A percentile compares a stretch with the other conserved stretches of the same genome.
These are phyloP conservation scores for Craterocephalus amniculus DNA, from an alignment of 2,797 vertebrate genomes.

Conservation along the genomic window DNA sequence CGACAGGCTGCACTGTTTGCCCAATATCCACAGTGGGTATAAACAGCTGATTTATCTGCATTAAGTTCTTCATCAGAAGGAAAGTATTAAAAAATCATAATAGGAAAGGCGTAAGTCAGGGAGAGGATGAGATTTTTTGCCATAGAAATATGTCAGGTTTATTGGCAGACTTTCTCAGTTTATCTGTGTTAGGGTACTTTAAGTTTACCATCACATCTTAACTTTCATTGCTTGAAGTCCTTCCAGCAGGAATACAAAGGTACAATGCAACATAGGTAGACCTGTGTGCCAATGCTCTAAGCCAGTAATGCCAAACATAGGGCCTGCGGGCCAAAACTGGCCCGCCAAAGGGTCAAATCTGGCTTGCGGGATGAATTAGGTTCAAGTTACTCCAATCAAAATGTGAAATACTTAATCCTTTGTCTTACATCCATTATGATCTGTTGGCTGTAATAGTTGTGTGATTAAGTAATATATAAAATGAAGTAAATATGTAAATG, in stretches of 20 bases:
- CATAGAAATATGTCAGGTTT: slow-evolving; percentile 22
- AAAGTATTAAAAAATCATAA: slow-evolving; percentile 17
- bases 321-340: too few species aligned
- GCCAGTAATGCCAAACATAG: too few species aligned
- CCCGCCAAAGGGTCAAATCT: too few species aligned
- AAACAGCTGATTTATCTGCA: slow-evolving; percentile 5
- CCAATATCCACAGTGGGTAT: slow-evolving; percentile 17
- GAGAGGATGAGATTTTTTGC: slow-evolving; percentile 24
- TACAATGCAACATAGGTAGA: neutral
- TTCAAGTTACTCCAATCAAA: too few species aligned
- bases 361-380: too few species aligned
- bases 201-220: neutral
- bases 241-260: neutral
- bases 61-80: slow-evolving; percentile 21
- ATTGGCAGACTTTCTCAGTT: slow-evolving; percentile 24
- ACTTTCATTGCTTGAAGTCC: neutral
- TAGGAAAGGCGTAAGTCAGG: slow-evolving; percentile 27
- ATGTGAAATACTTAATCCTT: too few species aligned
- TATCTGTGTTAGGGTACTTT: slow-evolving; percentile 2
- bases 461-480: too few species aligned
- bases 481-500: too few species aligned
- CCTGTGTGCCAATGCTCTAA: neutral
- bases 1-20: slow-evolving; percentile 29
- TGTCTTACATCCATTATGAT: too few species aligned
- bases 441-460: too few species aligned